These are phyloP conservation scores for Bombus affinis DNA, from an alignment of 1,140 invertebrate genomes.

Conservation along the genomic window DNA sequence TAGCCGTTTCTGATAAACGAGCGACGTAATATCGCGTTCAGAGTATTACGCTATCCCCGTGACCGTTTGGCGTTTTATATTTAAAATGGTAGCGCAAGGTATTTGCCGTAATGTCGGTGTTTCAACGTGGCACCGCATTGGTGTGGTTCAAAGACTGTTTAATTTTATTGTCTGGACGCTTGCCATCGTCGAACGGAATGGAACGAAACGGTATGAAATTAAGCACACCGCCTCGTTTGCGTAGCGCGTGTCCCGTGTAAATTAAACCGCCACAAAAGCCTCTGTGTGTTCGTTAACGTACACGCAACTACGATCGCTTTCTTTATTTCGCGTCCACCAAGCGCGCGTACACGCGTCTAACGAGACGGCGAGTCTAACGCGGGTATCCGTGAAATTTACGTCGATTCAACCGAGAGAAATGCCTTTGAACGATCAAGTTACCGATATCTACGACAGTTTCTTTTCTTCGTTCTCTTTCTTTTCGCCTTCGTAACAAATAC, in stretches of 20 bases:
- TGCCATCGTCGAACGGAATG: slow-evolving; percentile 38
- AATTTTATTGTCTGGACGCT: slow-evolving; percentile 43
- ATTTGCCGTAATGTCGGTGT: slow-evolving; percentile 16
- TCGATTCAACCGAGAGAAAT: neutral
- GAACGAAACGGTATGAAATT: slow-evolving; percentile 46
- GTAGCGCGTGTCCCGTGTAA: slow-evolving; percentile 14
- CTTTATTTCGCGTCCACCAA: neutral
- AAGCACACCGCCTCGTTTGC: slow-evolving; percentile 21
- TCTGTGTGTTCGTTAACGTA: slow-evolving; percentile 2
- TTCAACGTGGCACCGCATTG: neutral
- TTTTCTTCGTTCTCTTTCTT: too few species aligned
- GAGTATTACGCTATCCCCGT: neutral
- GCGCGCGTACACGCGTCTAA: neutral
- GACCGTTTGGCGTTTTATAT: slow-evolving; percentile 9
- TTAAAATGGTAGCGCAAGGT: neutral
- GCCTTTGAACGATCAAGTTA: neutral
- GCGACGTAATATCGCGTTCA: neutral
- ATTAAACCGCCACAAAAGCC: slow-evolving; percentile 27
- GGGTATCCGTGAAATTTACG: neutral
- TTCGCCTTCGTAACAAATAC: too few species aligned
- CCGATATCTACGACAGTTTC: neutral
- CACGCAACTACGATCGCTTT: neutral
- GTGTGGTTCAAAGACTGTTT: slow-evolving; percentile 22
- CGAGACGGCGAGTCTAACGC: too few species aligned
- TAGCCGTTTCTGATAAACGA: neutral